Evolutionary conservation across 2,797 vertebrate genomes (phyloP).

Genomic region (Lithobates pipiens): DNA sequence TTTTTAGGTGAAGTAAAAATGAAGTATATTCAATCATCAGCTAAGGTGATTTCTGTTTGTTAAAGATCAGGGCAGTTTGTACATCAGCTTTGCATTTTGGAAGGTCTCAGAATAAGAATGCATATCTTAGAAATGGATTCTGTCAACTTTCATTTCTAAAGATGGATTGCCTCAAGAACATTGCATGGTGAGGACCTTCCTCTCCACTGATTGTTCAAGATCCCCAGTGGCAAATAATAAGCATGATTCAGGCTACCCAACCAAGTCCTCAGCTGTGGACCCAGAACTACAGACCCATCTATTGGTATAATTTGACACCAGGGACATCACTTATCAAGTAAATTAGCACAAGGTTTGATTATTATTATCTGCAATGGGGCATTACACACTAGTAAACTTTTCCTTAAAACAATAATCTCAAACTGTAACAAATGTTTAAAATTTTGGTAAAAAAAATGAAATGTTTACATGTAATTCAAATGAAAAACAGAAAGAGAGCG

Average conservation of each 20-base stretch:
- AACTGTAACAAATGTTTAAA: no score
- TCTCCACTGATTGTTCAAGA: not conserved
- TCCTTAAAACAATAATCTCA: not conserved
- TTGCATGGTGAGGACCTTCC: not conserved
- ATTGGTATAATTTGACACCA: not conserved
- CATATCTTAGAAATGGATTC: not conserved
- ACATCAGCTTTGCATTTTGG: not conserved
- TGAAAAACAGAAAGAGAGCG: not conserved
- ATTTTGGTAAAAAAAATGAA: not conserved
- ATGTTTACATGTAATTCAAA: no score
- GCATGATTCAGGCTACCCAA: not conserved
- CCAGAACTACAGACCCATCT: not conserved
- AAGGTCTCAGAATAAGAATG: not conserved
- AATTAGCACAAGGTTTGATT: not conserved
- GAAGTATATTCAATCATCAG: not conserved
- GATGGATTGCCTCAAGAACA: not conserved
- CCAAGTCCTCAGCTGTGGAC: not conserved
- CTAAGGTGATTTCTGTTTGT: not conserved
- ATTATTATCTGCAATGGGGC: not conserved
- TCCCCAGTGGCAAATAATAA: not conserved
- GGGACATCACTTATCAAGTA: not conserved
- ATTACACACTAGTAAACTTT: not conserved
- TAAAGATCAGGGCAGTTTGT: not conserved
- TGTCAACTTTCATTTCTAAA: not conserved
- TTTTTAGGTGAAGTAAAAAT: not conserved